Evolutionary conservation across 2,113 vertebrate genomes (phyloP), one percentile per base, ranked within the genome.

Genomic region (Hyperopisus bebe): DNA sequence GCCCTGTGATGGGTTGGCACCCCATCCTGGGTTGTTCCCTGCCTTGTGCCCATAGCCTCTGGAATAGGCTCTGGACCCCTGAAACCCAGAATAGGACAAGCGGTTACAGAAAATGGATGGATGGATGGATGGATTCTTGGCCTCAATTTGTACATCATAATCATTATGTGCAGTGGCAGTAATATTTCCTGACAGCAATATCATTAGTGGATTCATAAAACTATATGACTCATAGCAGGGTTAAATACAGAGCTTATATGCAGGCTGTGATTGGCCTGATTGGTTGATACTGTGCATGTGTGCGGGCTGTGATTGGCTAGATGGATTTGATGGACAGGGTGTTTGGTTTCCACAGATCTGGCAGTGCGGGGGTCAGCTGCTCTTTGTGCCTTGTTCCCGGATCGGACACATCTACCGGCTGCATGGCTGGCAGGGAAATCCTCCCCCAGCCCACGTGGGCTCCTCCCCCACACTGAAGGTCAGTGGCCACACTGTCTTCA

Each of bases 391-490:
- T 1, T 99, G 98, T 90, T 99, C 98, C 88, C 98, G 98, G 46
- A 95, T 99, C 0, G 98, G 98, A 47, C 98, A 99, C 91, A 99
- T 99, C 92, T 99, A 99, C 94, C 97, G 98, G 88, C 96, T 99
- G 31, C 95, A 97, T 19, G 98, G 98, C 19, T 99, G 98, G 98
- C 97, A 98, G 90, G 98, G 98, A 89, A 99, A 99, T 90, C 98
- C 98, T 35, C 97, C 98, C 0, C 98, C 98, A 10, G 95, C 98
- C 58, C 98, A 98, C 0, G 97, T 99, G n/a, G 98, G 98, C 39
- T 99, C 98, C 44, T 99, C 98, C 80, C 98, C 98, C 24, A 99
- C 98, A 0, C 93, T 99, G n/a, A 99, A 99, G 98, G 98, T 98
- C 91, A 90, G 90, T 51, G n/a, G 91, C 82, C 39, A 84, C 24